Evolutionary conservation across 2,797 vertebrate genomes (phyloP).

Genomic region (Eulemur mongoz): DNA sequence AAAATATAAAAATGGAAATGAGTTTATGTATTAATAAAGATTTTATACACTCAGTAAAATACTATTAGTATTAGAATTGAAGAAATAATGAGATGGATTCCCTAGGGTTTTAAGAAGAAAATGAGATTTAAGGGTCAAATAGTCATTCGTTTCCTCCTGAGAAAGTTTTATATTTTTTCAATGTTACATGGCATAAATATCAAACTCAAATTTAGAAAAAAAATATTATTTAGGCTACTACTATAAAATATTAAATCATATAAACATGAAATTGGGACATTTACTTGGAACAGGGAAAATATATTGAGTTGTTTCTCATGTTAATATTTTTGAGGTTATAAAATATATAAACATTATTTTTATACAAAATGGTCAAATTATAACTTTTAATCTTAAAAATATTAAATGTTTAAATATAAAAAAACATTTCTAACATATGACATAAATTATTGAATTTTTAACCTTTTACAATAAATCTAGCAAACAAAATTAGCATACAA

Average conservation of each 20-base stretch:
- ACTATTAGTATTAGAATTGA: neutral
- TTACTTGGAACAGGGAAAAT: neutral
- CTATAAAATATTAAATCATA: neutral
- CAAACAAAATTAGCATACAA: neutral
- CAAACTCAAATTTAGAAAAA: neutral
- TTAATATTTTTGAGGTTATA: neutral
- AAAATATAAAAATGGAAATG: neutral
- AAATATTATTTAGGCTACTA: neutral
- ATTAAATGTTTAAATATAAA: neutral
- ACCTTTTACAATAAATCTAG: neutral
- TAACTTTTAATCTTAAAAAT: neutral
- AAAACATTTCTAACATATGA: neutral
- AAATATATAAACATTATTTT: neutral
- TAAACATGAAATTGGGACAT: neutral
- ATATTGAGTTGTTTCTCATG: neutral
- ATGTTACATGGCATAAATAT: neutral
- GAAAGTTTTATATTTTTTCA: neutral
- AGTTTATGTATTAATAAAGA: neutral
- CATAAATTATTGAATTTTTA: neutral
- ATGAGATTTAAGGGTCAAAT: neutral
- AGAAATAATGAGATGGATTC: neutral
- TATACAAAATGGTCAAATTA: neutral
- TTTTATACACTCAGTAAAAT: conserved; percentile 36
- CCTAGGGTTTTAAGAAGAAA: conserved; percentile 17
- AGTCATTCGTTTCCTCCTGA: neutral